Conservation (phyloP, 2,797 vertebrate species). For the Chloroceryle inda region DNA sequence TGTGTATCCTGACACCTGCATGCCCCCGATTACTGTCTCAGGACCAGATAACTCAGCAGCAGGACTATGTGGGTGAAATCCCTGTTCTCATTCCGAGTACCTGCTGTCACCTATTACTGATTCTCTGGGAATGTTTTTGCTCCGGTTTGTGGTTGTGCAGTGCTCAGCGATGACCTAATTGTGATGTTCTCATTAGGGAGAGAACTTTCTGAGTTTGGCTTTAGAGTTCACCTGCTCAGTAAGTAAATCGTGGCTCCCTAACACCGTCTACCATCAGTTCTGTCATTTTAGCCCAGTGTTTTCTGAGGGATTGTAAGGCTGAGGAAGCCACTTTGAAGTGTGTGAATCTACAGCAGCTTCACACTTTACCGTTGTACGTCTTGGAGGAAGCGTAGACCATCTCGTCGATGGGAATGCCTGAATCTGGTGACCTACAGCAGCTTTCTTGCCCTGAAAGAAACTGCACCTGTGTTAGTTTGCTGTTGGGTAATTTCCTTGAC, state of each 20-base stretch:
- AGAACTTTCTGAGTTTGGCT: conserved; percentile 8
- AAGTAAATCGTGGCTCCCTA: not conserved
- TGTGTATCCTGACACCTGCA: not conserved
- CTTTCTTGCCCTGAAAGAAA: not conserved
- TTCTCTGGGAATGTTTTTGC: conserved; percentile 45
- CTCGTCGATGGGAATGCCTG: not conserved
- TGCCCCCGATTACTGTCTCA: not conserved
- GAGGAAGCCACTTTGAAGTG: not conserved
- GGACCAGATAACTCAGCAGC: not conserved
- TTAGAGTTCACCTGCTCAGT: not conserved
- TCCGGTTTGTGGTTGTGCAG: not conserved
- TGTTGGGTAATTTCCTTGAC: not conserved
- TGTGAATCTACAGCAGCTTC: not conserved
- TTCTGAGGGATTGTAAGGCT: not conserved
- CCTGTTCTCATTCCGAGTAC: conserved; percentile 48
- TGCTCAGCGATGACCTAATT: not conserved
- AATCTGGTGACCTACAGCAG: not conserved
- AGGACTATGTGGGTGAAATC: not conserved
- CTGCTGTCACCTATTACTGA: conserved; percentile 20
- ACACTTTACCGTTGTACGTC: fast-evolving
- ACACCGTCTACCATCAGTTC: not conserved
- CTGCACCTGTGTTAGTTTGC: not conserved
- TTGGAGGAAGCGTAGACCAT: not conserved
- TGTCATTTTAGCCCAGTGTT: not conserved
- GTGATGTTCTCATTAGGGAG: not conserved